Percentiles rank a stretch among this genome's conserved stretches.
phyloP scores from a whole-genome alignment of 2,797 vertebrate species.

The Etheostoma perlongum region DNA sequence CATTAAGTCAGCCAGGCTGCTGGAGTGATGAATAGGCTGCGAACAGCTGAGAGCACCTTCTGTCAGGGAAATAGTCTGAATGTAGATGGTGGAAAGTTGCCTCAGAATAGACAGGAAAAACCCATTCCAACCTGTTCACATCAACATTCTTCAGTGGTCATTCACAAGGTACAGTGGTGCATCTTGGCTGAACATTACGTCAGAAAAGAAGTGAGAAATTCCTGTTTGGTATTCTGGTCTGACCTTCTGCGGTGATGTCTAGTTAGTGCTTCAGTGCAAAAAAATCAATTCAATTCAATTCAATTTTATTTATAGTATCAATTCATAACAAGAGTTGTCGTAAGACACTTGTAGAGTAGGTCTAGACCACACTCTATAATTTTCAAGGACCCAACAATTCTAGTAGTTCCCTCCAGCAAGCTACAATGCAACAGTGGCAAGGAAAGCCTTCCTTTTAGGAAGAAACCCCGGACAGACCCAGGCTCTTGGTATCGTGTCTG shows the following conservation, averaged over 20 bases:
- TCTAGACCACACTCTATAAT: too few relatives aligned
- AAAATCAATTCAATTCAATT: too few relatives aligned
- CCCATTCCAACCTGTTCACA: conserved; percentile 38
- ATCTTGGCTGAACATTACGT: conserved; percentile 3
- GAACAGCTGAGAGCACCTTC: conserved; percentile 75
- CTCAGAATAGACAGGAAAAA: conserved; percentile 50
- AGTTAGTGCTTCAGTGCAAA: background rate
- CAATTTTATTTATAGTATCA: too few relatives aligned
- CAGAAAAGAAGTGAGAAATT: conserved; percentile 20
- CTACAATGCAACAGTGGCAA: too few relatives aligned
- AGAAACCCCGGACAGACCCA: too few relatives aligned
- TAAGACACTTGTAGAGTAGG: too few relatives aligned
- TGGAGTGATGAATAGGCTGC: conserved; percentile 74
- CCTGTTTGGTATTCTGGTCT: conserved; percentile 19
- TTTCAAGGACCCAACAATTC: too few relatives aligned
- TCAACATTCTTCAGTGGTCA: conserved; percentile 49
- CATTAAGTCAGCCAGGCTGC: conserved; percentile 64
- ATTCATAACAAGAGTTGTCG: too few relatives aligned
- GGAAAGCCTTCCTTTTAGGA: too few relatives aligned
- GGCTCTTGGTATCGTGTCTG: too few relatives aligned
- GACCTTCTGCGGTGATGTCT: background rate
- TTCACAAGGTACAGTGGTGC: conserved; percentile 24
- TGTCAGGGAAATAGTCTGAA: conserved; percentile 63
- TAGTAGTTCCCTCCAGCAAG: too few relatives aligned
- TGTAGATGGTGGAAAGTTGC: conserved; percentile 54